Base-by-base conservation (phyloP, 2,113 vertebrate species). In the Sinocyclocheilus rhinocerous region DNA sequence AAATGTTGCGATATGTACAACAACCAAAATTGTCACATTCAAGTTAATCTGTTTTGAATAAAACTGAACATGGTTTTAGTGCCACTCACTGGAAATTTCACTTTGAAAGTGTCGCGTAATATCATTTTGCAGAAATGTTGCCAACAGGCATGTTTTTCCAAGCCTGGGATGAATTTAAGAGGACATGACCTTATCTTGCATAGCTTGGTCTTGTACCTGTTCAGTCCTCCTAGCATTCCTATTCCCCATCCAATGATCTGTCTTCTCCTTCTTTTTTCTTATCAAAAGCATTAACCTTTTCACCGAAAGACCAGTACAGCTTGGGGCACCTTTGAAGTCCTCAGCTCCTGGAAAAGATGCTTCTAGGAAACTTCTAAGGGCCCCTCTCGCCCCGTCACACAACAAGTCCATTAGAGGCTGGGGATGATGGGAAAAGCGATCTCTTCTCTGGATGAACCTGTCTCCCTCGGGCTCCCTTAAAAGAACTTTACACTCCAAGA, bases 281-380 rank as follows among this genome's bases (percentile, higher is more conserved):
- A 76, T 85, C 75, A 87, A 59, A 81, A 86, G 76, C 87, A 87
- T 92, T 91, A 93, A 91, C 91, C 90, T 94, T 92, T 92, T 87
- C 81, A 89, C 88, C 81, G 33, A 87, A 84, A 89, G 84, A 89
- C 89, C 76, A 91, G 87, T 82, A 85, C 79, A 81, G 63, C 73
- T 82, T 67, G 10, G 67, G 89, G 85, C 89, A 52, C 48, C 72
- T 78, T 86, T 84, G 84, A 82, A 86, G 73, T 87, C 89, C 90
- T 89, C 76, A 45, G n/a, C 45, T 84, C 88, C 67, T 76, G 75
- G 89, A 78, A 90, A 86, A 84, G 0, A 70, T 76, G 86, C 86
- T 90, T 85, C 84, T 88, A 89, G 63, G 83, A 89, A 83, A 85
- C 75, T 86, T 81, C 70, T 42, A 85, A 59, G 57, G 81, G 65